Evolutionary conservation across 2,797 vertebrate genomes (phyloP).

Genomic region (Lepus townsendii): DNA sequence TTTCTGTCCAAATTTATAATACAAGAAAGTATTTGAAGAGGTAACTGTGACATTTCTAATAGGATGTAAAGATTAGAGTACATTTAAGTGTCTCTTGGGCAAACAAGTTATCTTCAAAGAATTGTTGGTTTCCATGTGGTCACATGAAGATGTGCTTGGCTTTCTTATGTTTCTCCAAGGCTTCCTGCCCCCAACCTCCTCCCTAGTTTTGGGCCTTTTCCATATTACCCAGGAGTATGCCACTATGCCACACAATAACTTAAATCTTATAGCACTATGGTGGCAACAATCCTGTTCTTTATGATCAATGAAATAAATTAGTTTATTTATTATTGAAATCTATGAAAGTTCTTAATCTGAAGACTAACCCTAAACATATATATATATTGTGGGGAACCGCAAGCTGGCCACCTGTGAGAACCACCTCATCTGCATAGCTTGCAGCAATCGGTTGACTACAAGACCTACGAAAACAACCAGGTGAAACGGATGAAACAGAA

Average conservation of each 20-base stretch:
- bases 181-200: rapidly evolving
- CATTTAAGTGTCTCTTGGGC: neutral
- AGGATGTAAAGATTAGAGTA: neutral
- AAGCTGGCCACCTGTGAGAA: no score
- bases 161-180: neutral
- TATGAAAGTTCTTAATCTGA: neutral
- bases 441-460: no score
- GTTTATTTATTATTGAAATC: neutral
- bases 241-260: neutral
- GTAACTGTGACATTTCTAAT: neutral
- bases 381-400: no score
- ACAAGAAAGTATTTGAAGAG: neutral
- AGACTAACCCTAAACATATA: neutral
- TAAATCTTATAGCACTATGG: neutral
- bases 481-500: no score
- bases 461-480: no score
- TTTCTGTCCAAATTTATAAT: neutral
- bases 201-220: neutral
- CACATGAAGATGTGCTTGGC: neutral
- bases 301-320: neutral
- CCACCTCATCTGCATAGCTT: no score
- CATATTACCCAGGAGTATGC: neutral
- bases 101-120: neutral
- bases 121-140: neutral
- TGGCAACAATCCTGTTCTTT: neutral